phyloP scores from a whole-genome alignment of 2,797 vertebrate genomes.

The Rhabdomys pumilio region DNA sequence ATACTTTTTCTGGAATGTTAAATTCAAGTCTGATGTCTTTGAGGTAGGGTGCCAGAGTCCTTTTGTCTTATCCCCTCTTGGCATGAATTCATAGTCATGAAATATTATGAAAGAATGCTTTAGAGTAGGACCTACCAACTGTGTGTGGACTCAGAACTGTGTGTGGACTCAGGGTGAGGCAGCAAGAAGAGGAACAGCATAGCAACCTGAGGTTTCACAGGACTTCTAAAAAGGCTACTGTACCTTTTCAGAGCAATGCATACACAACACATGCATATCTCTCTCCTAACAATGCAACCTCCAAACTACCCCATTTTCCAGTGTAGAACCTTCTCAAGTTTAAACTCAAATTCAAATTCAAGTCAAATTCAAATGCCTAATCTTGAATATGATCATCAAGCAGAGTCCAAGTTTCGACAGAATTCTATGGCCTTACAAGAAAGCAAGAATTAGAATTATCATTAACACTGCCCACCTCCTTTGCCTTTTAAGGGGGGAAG shows the following conservation, averaged over 20 bases:
- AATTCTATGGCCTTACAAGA: neutral
- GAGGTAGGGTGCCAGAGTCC: neutral
- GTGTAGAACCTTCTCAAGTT: too few relatives aligned
- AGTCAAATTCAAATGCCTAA: too few relatives aligned
- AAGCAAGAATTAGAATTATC: neutral
- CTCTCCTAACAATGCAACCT: neutral
- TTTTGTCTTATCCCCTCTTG: neutral
- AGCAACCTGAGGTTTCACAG: neutral
- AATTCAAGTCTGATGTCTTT: conserved; percentile 40
- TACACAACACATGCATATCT: too few relatives aligned
- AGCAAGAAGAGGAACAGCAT: neutral
- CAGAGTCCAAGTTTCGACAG: too few relatives aligned
- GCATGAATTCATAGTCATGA: neutral
- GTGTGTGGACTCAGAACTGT: too few relatives aligned
- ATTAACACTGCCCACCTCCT: neutral
- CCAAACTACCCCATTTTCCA: neutral
- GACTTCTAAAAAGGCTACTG: neutral
- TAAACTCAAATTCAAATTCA: too few relatives aligned
- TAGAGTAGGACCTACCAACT: neutral
- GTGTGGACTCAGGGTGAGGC: neutral
- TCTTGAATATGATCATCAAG: neutral
- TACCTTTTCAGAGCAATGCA: neutral
- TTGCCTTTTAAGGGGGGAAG: neutral
- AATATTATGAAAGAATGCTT: neutral
- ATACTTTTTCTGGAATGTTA: neutral